phyloP scores from a whole-genome alignment of 2,113 vertebrate genomes.

The Irena cyanogastra region DNA sequence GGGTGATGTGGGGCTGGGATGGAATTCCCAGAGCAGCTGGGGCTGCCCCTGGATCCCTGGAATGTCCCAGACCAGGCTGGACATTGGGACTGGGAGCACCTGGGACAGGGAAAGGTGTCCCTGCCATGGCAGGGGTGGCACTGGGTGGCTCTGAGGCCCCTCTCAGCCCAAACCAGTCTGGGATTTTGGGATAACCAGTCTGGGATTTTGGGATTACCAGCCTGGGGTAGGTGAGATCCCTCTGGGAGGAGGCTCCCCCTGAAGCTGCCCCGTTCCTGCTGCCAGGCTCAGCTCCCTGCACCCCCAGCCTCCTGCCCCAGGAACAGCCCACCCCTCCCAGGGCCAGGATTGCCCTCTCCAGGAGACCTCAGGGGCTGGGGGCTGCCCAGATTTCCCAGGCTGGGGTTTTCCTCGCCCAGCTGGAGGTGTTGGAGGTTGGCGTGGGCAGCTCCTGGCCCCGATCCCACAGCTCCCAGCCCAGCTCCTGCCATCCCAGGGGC shows the following conservation, averaged over 20 bases:
- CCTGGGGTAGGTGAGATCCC: neutral
- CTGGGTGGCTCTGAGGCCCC: rapidly evolving
- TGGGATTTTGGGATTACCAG: no score
- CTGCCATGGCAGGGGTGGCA: neutral
- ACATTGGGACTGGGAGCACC: neutral
- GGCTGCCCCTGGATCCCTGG: neutral
- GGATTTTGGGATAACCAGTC: no score
- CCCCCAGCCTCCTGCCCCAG: rapidly evolving
- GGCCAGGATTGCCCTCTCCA: rapidly evolving
- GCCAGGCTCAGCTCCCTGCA: rapidly evolving
- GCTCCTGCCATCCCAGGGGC: rapidly evolving
- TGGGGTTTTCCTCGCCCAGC: neutral
- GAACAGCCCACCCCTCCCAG: rapidly evolving
- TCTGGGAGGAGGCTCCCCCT: neutral
- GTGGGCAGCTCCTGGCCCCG: neutral
- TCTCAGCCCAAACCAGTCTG: neutral
- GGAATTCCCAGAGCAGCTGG: neutral
- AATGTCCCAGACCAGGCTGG: neutral
- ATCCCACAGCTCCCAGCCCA: neutral
- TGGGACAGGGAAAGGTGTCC: neutral
- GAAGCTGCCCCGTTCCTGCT: neutral
- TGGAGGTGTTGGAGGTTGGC: rapidly evolving
- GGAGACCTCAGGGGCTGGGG: neutral
- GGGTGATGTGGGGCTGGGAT: rapidly evolving
- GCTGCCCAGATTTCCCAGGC: rapidly evolving